These are phyloP conservation scores for Pachypsylla venusta DNA, from an alignment of 1,140 invertebrate genomes.

Conservation along the genomic window DNA sequence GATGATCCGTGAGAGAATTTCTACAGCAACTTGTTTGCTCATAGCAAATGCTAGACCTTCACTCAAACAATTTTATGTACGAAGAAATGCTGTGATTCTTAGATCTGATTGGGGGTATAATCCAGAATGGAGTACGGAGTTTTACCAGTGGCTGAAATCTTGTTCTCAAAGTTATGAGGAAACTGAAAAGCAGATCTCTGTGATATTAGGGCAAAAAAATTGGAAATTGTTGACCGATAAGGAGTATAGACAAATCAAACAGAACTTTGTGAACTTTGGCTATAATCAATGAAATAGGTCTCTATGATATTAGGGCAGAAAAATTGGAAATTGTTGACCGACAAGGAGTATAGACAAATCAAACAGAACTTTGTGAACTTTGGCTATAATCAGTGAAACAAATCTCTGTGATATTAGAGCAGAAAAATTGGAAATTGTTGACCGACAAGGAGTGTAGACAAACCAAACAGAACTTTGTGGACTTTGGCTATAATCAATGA, in stretches of 20 bases:
- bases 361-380: not conserved
- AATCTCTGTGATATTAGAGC: too few species aligned
- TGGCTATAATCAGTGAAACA: too few species aligned
- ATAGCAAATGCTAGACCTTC: slow-evolving; percentile 47
- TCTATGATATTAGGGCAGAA: not conserved
- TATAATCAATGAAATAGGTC: too few species aligned
- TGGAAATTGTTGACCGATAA: slow-evolving; percentile 61
- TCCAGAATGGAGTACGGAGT: slow-evolving; percentile 48
- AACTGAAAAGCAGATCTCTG: slow-evolving; percentile 50
- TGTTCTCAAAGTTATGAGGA: slow-evolving; percentile 44
- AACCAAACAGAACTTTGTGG: not conserved
- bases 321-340: not conserved
- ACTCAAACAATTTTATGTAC: slow-evolving; percentile 46
- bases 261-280: too few species aligned
- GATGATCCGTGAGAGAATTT: slow-evolving; percentile 62
- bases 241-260: slow-evolving; percentile 39
- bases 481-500: too few species aligned
- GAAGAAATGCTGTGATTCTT: slow-evolving; percentile 54
- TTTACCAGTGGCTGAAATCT: slow-evolving; percentile 46
- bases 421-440: not conserved
- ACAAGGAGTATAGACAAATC: not conserved
- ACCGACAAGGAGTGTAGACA: not conserved
- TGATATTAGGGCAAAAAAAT: slow-evolving; percentile 43
- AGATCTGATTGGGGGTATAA: slow-evolving; percentile 51
- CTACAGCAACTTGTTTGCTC: slow-evolving; percentile 60